Conservation (phyloP, 2,113 vertebrate species). For the Rhizomys pruinosus region DNA sequence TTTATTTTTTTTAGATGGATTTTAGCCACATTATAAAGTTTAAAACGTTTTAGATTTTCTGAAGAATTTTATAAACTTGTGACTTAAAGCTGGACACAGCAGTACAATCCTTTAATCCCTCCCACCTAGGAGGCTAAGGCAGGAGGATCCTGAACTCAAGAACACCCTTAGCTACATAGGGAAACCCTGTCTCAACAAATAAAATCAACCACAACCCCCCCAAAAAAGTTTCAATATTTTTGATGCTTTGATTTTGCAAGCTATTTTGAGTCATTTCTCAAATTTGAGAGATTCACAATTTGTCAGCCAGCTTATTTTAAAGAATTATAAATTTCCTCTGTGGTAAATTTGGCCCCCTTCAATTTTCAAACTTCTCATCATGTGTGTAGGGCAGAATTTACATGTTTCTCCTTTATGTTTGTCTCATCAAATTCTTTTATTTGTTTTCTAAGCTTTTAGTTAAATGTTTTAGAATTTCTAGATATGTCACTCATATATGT, state of each 20-base stretch:
- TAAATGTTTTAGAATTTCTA: constrained; percentile 66
- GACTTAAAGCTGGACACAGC: background rate
- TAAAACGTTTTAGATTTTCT: constrained; percentile 22
- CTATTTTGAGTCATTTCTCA: background rate
- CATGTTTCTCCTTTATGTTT: constrained; percentile 33
- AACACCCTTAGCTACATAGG: background rate
- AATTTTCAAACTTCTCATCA: constrained; percentile 18
- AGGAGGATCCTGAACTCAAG: background rate
- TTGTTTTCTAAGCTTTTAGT: constrained; percentile 38
- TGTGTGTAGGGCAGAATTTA: constrained; percentile 6
- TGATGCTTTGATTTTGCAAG: constrained; percentile 30
- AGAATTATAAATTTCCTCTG: constrained; percentile 29
- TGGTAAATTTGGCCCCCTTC: constrained; percentile 17
- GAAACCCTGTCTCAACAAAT: background rate
- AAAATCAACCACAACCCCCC: background rate
- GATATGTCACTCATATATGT: background rate
- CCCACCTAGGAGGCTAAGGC: background rate
- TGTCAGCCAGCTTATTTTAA: constrained; percentile 38
- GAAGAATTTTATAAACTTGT: constrained; percentile 31
- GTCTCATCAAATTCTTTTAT: constrained; percentile 38
- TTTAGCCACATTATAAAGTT: background rate
- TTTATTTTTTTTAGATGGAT: constrained; percentile 44
- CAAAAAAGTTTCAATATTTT: background rate
- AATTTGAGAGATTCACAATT: constrained; percentile 37
- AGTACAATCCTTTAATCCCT: background rate